Evolutionary conservation across 2,113 vertebrate genomes (phyloP).

Genomic region (Toxotes chatareus): DNA sequence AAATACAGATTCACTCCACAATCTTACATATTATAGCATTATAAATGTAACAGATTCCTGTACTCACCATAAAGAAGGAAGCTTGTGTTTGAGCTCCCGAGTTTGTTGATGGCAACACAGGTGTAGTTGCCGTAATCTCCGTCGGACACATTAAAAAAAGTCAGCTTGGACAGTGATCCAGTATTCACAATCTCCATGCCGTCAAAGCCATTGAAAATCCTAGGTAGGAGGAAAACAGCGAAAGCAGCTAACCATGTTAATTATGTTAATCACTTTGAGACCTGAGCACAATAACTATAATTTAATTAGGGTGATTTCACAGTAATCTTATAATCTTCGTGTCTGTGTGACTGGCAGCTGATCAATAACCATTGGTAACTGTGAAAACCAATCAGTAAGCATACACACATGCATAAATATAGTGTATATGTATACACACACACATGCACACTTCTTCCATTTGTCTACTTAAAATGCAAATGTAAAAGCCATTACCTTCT

Average conservation of each 20-base stretch:
- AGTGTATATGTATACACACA: background rate
- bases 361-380: conserved; percentile 3
- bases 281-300: background rate
- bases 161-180: conserved; percentile 91
- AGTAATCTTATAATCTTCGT: background rate
- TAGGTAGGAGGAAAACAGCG: conserved; percentile 58
- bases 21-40: background rate
- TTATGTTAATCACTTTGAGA: background rate
- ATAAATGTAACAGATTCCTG: background rate
- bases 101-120: conserved; percentile 93
- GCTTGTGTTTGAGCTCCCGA: conserved; percentile 94
- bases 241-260: background rate
- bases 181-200: conserved; percentile 91
- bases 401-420: background rate
- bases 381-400: background rate
- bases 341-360: background rate
- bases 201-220: conserved; percentile 90
- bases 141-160: conserved; percentile 95
- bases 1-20: background rate
- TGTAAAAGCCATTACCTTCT: conserved; percentile 85
- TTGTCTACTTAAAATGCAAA: conserved; percentile 14
- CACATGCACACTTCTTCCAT: background rate
- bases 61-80: conserved; percentile 93
- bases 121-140: conserved; percentile 98
- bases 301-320: background rate